Base-by-base conservation (phyloP, 2,888 invertebrate genomes). In the Heliothis peltigera region DNA sequence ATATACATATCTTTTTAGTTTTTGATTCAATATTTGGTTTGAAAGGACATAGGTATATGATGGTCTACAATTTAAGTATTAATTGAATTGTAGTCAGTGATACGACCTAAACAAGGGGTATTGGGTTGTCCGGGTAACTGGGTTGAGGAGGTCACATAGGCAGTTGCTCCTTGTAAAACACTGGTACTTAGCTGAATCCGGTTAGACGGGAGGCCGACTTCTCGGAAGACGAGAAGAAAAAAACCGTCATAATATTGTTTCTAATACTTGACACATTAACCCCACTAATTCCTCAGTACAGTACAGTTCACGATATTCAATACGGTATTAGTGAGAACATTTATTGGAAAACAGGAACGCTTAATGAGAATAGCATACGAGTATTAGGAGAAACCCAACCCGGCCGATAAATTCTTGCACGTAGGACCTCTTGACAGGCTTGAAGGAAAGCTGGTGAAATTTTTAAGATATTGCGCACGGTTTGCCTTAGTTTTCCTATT, bases 351-450 rank as follows among this genome's bases (percentile, higher is more conserved):
- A 48, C 54, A 35, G 64, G 69, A 63, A 67, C 72, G 66, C 63
- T 75, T 81, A 79, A 81, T 79, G 81, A 75, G 79, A 81, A 79
- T 81, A 71, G 79, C 63, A 71, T 69, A 55, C 51, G 71, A 66
- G 53, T 61, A 65, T 58, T 64, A 58, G 39, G 58, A 49, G 48
- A 39, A 49, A 63, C 54, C 54, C 60, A 22, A 53, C 63, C 71
- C 63, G 53, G 54, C 52, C 79, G 64, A 81, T 81, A 79, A 81
- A 79, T 79, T 81, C 79, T 67, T 70, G 22, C 59, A 52, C 76
- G 75, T 71, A 71, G 60, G 25, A 69, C 63, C 56, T 71, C 75
- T 79, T 71, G 79, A 71, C 77, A 74, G 79, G 21, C 59, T 62
- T 64, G 46, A 69, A 68, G 68, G 69, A 66, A 55, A 52, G 25